These are phyloP conservation scores for Aphidius colemani DNA, from an alignment of 2,888 invertebrate genomes.

Conservation along the genomic window DNA sequence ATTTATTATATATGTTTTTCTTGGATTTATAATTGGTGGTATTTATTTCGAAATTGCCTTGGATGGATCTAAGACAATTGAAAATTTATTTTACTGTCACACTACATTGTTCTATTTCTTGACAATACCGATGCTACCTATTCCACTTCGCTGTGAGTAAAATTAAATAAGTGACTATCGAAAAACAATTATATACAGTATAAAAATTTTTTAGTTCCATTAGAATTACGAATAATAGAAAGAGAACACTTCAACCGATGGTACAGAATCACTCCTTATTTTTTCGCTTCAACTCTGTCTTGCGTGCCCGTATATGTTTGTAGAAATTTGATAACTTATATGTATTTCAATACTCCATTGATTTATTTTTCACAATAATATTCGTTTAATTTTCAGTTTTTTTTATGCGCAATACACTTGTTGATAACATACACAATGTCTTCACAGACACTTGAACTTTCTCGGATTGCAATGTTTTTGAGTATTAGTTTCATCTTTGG, in stretches of 20 bases:
- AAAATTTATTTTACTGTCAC: conserved; percentile 84
- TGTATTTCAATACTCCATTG: too few species aligned
- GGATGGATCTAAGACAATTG: conserved; percentile 80
- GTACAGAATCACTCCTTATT: conserved; percentile 82
- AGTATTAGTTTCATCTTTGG: too few species aligned
- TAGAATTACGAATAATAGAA: conserved; percentile 76
- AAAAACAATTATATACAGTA: not conserved
- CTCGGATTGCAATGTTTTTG: too few species aligned
- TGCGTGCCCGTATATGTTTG: too few species aligned
- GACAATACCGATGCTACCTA: conserved; percentile 83
- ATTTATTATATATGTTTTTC: conserved; percentile 69
- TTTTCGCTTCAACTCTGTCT: conserved; percentile 74
- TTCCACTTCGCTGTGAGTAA: conserved; percentile 77
- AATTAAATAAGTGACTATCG: too few species aligned
- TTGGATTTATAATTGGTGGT: conserved; percentile 73
- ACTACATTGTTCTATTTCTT: conserved; percentile 79
- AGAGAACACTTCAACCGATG: conserved; percentile 85
- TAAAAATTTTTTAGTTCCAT: conserved; percentile 69
- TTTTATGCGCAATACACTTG: too few species aligned
- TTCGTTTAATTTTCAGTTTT: too few species aligned
- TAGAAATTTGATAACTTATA: too few species aligned
- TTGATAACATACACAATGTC: too few species aligned
- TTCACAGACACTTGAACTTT: too few species aligned
- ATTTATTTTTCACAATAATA: too few species aligned
- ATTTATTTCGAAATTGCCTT: conserved; percentile 76